A percentile compares a stretch with the other conserved stretches of the same genome.
phyloP scores from a whole-genome alignment of 1,140 invertebrate genomes.

The Portunus trituberculatus region DNA sequence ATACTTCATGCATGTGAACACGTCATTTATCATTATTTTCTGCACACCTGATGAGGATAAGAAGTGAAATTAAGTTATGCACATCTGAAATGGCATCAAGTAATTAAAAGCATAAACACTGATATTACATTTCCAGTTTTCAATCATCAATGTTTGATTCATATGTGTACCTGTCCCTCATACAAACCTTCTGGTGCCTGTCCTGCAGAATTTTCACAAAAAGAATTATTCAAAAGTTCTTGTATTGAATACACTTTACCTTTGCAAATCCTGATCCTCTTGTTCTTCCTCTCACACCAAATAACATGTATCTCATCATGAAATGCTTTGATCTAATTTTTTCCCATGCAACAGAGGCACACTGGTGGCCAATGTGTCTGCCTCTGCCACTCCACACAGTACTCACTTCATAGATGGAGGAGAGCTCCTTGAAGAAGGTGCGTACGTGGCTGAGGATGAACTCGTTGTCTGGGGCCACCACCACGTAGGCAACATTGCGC shows the following conservation, averaged over 20 bases:
- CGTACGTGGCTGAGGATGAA: slow-evolving; percentile 89
- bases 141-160: too few species aligned
- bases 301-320: too few species aligned
- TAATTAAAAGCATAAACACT: background rate
- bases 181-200: too few species aligned
- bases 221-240: too few species aligned
- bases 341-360: background rate
- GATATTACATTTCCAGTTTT: too few species aligned
- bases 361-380: background rate
- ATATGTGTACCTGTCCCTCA: too few species aligned
- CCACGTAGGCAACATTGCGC: slow-evolving; percentile 96
- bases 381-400: background rate
- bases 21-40: background rate
- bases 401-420: slow-evolving; percentile 92
- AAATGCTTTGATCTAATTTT: too few species aligned
- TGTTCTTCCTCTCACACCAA: too few species aligned
- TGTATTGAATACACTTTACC: too few species aligned
- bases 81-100: background rate
- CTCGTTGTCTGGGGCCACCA: slow-evolving; percentile 95
- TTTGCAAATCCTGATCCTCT: too few species aligned
- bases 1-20: background rate
- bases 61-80: too few species aligned
- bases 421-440: slow-evolving; percentile 95
- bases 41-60: background rate
- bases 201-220: too few species aligned